Evolutionary conservation across 2,113 vertebrate species (phyloP), one percentile per base, ranked within the genome.

Genomic region (Hemichromis elongatus): DNA sequence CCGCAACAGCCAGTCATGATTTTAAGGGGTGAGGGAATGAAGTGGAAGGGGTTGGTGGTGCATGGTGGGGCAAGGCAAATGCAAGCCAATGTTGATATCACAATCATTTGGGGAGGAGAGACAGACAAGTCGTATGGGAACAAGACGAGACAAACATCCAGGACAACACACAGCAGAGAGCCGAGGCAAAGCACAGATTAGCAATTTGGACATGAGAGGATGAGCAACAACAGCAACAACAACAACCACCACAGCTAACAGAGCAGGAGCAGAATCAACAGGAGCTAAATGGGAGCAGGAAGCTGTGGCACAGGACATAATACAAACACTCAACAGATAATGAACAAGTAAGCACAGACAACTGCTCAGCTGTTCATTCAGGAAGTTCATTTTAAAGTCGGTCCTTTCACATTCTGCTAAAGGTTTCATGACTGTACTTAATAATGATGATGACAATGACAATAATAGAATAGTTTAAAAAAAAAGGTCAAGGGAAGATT

Each of bases 161-260:
- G 3, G 88, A 94, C 92, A 92, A 92, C 91, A 94, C 73, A 79
- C 54, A 93, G 92, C 88, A 99, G 97, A 99, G 97, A 98, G 97
- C 96, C 97, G 96, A 98, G 97, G 97, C 97, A 98, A 97, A 98
- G 97, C 97, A 97, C 96, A 97, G 96, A 97, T 98, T 98, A 99
- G 97, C 97, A 90, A 97, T 97, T 96, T 95, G 96, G 95, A 97
- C 94, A 96, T 95, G 93, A 97, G 86, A 97, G 88, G 92, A 97
- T 95, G 97, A 95, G 93, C 95, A 97, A 89, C 90, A 94, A 91
- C 90, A 80, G 79, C 90, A 94, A 91, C 89, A 70, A 82, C 63
- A 24, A 90, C 90, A 92, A 91, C 57, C 86, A 87, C 92, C 89
- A 94, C 89, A 95, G 89, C 91, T 91, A 93, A 86, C 84, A 80